Evolutionary conservation across 2,113 vertebrate genomes (phyloP).

Genomic region (Corythaeola cristata): DNA sequence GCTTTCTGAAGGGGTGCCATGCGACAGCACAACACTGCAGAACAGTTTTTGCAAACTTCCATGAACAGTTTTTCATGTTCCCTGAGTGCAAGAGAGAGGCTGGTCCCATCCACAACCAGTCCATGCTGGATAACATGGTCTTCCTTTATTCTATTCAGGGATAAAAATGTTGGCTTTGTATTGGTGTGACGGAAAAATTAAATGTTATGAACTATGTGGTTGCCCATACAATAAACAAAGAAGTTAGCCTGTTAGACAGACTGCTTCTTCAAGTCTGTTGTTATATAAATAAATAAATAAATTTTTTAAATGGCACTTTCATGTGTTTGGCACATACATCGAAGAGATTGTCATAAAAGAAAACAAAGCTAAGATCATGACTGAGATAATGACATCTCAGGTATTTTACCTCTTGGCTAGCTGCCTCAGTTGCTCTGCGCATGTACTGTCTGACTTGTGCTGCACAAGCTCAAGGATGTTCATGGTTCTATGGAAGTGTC

Average conservation of each 20-base stretch:
- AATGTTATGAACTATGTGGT: not conserved
- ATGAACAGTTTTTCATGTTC: conserved; percentile 96
- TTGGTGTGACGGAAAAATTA: rapidly evolving
- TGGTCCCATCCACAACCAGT: conserved; percentile 94
- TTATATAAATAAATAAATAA: not conserved
- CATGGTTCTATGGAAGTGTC: conserved; percentile 95
- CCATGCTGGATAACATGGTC: conserved; percentile 97
- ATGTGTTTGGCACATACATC: not conserved
- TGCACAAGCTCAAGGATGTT: conserved; percentile 94
- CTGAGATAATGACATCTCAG: not conserved
- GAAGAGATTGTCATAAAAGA: not conserved
- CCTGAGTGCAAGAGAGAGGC: conserved; percentile 92
- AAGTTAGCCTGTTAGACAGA: not conserved
- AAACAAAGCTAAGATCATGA: not conserved
- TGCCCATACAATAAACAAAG: not conserved
- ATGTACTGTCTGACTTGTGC: conserved; percentile 90
- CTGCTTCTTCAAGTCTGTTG: not conserved
- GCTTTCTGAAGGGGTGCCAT: conserved; percentile 99
- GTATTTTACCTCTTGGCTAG: conserved; percentile 85
- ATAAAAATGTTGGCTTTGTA: not conserved
- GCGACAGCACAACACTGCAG: conserved; percentile 94
- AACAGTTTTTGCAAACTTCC: conserved; percentile 95
- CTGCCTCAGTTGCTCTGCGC: conserved; percentile 88
- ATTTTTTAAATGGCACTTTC: not conserved
- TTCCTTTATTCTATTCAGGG: conserved; percentile 84